A percentile compares a stretch with the other conserved stretches of the same genome.
phyloP scores from a whole-genome alignment of 2,113 vertebrate species.

The Nannospalax galili region DNA sequence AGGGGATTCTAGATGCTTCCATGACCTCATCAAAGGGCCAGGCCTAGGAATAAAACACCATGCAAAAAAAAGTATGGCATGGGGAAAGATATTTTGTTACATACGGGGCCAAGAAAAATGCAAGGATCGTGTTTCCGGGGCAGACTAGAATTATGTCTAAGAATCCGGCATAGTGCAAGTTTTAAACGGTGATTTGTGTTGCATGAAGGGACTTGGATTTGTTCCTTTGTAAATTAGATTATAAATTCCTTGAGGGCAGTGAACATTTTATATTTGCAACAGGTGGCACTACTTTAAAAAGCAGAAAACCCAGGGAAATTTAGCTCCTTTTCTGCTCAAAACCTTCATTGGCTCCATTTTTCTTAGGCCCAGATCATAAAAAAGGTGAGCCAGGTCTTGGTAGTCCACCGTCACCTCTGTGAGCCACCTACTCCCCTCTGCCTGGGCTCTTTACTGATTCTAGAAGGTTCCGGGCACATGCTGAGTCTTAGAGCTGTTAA shows the following conservation, averaged over 20 bases:
- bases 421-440: neutral
- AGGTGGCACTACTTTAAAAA: neutral
- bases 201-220: neutral
- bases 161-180: neutral
- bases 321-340: neutral
- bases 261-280: neutral
- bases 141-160: neutral
- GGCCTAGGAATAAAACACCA: neutral
- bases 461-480: neutral
- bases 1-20: constrained; percentile 29
- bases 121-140: neutral
- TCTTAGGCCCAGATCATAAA: neutral
- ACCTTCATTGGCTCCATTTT: neutral
- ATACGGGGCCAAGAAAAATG: neutral
- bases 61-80: constrained; percentile 32
- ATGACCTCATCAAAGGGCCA: neutral
- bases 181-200: neutral
- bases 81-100: neutral
- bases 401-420: neutral
- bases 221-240: neutral
- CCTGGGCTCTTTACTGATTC: neutral
- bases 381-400: neutral
- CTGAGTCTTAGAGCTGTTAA: neutral
- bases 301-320: neutral
- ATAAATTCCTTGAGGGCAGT: neutral